Percentiles rank a stretch among this genome's conserved stretches.
phyloP scores from a whole-genome alignment of 2,113 vertebrate genomes.

The Stigmatopora argus region DNA sequence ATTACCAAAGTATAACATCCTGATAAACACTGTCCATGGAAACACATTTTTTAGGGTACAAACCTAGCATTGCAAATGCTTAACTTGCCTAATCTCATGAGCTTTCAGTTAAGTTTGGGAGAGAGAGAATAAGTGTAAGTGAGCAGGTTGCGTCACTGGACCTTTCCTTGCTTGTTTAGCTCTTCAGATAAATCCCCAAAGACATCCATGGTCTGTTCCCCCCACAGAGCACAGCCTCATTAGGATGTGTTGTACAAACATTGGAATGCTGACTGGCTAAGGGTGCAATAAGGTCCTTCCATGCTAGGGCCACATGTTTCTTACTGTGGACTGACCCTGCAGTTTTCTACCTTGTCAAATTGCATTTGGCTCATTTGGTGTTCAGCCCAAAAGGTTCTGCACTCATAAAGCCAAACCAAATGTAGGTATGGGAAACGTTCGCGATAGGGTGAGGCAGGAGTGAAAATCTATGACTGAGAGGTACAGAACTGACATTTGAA shows the following conservation, averaged over 20 bases:
- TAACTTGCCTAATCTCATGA: slow-evolving; percentile 10
- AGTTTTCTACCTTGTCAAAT: slow-evolving; percentile 50
- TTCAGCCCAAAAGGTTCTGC: slow-evolving; percentile 28
- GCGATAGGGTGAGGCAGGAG: no score
- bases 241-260: slow-evolving; percentile 57
- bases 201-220: slow-evolving; percentile 37
- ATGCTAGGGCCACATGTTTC: slow-evolving; percentile 46
- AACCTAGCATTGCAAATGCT: slow-evolving; percentile 1
- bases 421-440: slow-evolving; percentile 2
- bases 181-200: slow-evolving; percentile 35
- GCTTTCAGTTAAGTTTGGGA: slow-evolving; percentile 6
- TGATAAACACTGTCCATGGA: not conserved
- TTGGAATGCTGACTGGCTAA: slow-evolving; percentile 34
- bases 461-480: not conserved
- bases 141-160: slow-evolving; percentile 23
- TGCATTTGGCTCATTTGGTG: slow-evolving; percentile 52
- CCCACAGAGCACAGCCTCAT: slow-evolving; percentile 54
- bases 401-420: slow-evolving; percentile 18
- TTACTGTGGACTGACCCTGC: slow-evolving; percentile 42
- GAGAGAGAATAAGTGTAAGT: slow-evolving; percentile 4
- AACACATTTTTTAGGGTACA: not conserved
- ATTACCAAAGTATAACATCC: not conserved
- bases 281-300: slow-evolving; percentile 20
- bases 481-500: not conserved
- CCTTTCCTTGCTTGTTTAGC: slow-evolving; percentile 32